These are phyloP conservation scores for Gymnorhina tibicen DNA, from an alignment of 2,113 vertebrate species.

Conservation along the genomic window DNA sequence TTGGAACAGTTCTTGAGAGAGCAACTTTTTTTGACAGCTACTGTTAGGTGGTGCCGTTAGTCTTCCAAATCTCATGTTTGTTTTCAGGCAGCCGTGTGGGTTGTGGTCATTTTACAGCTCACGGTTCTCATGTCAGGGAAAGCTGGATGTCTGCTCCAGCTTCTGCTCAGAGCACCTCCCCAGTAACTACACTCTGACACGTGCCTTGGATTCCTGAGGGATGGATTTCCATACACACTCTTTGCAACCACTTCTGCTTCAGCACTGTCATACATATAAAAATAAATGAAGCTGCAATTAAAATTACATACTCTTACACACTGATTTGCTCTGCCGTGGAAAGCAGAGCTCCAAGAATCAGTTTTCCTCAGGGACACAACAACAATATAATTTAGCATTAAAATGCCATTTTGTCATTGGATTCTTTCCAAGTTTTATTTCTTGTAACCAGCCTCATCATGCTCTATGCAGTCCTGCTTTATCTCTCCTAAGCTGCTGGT, in stretches of 20 bases:
- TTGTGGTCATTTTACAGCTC: not conserved
- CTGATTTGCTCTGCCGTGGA: not conserved
- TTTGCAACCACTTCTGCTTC: not conserved
- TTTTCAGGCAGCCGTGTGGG: accelerated
- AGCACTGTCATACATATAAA: not conserved
- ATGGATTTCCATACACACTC: not conserved
- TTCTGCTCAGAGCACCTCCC: not conserved
- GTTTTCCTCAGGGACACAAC: not conserved
- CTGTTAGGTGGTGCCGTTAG: not conserved
- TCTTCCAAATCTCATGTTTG: not conserved
- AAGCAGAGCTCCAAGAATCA: not conserved
- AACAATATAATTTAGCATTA: not conserved
- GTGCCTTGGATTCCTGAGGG: not conserved
- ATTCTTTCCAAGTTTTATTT: not conserved
- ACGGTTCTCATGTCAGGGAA: accelerated
- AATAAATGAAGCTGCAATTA: constrained; percentile 11
- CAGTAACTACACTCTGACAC: not conserved
- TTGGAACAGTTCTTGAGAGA: not conserved
- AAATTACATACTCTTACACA: not conserved
- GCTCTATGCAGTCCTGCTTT: not conserved
- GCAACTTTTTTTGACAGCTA: not conserved
- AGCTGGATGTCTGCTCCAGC: not conserved
- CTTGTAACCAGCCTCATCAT: not conserved
- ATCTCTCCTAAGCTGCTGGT: not conserved
- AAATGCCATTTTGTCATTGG: not conserved